These are phyloP conservation scores for Siniperca undulata DNA, from an alignment of 2,797 vertebrate species.

Conservation along the genomic window DNA sequence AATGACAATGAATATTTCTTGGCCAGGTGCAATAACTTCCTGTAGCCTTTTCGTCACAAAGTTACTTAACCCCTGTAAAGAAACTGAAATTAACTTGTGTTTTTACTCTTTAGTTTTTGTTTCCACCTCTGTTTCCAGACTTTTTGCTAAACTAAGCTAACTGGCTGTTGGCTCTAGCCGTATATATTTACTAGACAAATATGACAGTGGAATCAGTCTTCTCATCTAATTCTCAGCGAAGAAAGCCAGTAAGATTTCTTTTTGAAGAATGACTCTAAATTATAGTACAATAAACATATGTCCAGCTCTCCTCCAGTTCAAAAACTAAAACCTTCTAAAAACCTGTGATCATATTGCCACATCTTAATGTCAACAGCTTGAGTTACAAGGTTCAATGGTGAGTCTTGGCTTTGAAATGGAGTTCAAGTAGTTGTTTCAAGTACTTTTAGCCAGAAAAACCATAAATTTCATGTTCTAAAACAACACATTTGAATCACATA, in stretches of 20 bases:
- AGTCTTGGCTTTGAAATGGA: conserved; percentile 10
- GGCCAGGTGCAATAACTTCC: background rate
- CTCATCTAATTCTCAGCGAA: background rate
- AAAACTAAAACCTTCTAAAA: background rate
- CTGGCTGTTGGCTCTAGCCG: background rate
- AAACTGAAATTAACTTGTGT: background rate
- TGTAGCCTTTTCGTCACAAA: background rate
- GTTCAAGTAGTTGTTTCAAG: conserved; percentile 5
- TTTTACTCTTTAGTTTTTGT: background rate
- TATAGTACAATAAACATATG: background rate
- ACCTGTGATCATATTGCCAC: background rate
- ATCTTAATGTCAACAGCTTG: background rate
- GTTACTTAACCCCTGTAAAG: background rate
- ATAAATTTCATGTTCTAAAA: background rate
- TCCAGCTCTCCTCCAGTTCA: background rate
- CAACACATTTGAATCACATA: background rate
- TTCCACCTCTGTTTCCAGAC: background rate
- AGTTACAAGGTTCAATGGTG: background rate
- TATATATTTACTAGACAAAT: background rate
- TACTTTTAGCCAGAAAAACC: background rate
- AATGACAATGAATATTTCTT: background rate
- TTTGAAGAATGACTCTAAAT: background rate
- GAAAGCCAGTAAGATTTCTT: too few relatives aligned
- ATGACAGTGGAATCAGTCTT: background rate
- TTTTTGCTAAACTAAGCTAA: too few relatives aligned